Percentiles rank a stretch among this genome's conserved stretches.
phyloP scores from a whole-genome alignment of 2,888 invertebrate genomes.

The Hedya salicella region DNA sequence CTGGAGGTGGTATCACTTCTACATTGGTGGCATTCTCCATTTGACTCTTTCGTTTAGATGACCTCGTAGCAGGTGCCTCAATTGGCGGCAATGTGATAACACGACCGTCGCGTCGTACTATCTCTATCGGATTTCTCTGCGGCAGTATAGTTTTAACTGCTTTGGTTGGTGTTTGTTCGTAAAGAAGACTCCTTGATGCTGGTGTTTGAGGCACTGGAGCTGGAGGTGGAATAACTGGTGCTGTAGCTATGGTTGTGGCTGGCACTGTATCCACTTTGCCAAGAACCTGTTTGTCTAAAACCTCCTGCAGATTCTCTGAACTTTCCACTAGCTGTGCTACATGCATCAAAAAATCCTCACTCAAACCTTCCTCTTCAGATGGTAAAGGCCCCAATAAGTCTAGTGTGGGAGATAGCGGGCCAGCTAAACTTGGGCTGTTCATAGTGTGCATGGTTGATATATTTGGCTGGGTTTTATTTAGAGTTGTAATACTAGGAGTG shows the following conservation, averaged over 20 bases:
- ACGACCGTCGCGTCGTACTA: slow-evolving; percentile 89
- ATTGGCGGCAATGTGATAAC: slow-evolving; percentile 92
- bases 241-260: slow-evolving; percentile 56
- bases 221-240: slow-evolving; percentile 56
- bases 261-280: slow-evolving; percentile 74
- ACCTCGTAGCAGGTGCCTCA: slow-evolving; percentile 92
- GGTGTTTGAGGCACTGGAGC: slow-evolving; percentile 47
- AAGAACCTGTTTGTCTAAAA: slow-evolving; percentile 88
- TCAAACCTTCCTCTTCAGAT: slow-evolving; percentile 87
- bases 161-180: slow-evolving; percentile 59
- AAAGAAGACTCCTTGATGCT: slow-evolving; percentile 51
- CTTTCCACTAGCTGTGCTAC: slow-evolving; percentile 90
- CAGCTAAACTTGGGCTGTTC: slow-evolving; percentile 79
- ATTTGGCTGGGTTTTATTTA: slow-evolving; percentile 64
- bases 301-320: slow-evolving; percentile 88
- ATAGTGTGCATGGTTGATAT: slow-evolving; percentile 68
- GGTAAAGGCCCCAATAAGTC: slow-evolving; percentile 85
- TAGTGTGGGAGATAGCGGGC: slow-evolving; percentile 85
- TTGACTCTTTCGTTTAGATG: slow-evolving; percentile 88
- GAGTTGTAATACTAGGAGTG: slow-evolving; percentile 59
- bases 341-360: slow-evolving; percentile 89
- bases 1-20: slow-evolving; percentile 49
- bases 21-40: slow-evolving; percentile 56
- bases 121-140: slow-evolving; percentile 88
- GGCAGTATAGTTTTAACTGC: slow-evolving; percentile 61